A percentile compares a stretch with the other conserved stretches of the same genome.
phyloP scores from a whole-genome alignment of 1,140 invertebrate genomes.

The Lepeophtheirus salmonis region DNA sequence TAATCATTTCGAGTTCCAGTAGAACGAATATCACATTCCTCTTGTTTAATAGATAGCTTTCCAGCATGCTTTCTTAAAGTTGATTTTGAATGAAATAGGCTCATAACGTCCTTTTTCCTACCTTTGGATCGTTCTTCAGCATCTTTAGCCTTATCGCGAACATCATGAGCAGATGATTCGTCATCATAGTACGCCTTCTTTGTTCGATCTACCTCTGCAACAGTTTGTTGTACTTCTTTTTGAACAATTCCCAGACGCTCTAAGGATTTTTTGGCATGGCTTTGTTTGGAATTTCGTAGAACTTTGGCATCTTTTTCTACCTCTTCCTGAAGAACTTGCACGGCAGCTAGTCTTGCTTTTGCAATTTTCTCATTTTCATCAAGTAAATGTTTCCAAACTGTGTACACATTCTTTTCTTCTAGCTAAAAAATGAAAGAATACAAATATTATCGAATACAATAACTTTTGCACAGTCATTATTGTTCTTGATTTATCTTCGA shows the following conservation, averaged over 20 bases:
- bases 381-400: conserved; percentile 77
- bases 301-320: conserved; percentile 79
- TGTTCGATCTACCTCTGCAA: conserved; percentile 44
- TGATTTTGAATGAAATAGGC: conserved; percentile 80
- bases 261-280: conserved; percentile 58
- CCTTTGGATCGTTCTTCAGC: conserved; percentile 64
- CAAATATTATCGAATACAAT: neutral
- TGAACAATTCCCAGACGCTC: conserved; percentile 11
- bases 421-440: neutral
- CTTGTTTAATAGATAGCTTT: conserved; percentile 68
- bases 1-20: conserved; percentile 87
- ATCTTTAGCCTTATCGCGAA: conserved; percentile 76
- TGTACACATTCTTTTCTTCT: conserved; percentile 70
- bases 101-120: conserved; percentile 15
- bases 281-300: conserved; percentile 61
- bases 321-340: conserved; percentile 80
- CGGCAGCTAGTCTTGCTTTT: conserved; percentile 64
- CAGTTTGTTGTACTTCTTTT: conserved; percentile 17
- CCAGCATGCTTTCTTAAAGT: conserved; percentile 87
- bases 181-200: conserved; percentile 91
- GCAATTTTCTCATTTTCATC: conserved; percentile 88
- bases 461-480: no score
- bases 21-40: conserved; percentile 79
- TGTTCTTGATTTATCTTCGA: no score
- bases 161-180: conserved; percentile 81